Evolutionary conservation across 2,797 vertebrate genomes (phyloP).

Genomic region (Pangasius sanitwongsei): DNA sequence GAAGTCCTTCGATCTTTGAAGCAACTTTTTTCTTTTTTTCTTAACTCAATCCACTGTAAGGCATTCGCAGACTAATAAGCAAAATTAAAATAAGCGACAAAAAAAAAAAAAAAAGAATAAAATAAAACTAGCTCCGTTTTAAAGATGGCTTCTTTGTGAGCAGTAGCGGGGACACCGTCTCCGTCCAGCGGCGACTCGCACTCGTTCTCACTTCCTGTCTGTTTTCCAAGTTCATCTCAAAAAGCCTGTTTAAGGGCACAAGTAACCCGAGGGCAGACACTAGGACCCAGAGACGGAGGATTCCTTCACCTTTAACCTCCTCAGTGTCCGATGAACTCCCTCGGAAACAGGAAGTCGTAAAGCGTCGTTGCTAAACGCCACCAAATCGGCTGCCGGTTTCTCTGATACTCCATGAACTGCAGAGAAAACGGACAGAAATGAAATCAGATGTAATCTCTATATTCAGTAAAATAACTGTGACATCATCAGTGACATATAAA

Average conservation of each 20-base stretch:
- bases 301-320: constrained; percentile 71
- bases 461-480: background rate
- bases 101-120: background rate
- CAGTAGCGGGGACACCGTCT: constrained; percentile 15
- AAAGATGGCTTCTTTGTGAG: constrained; percentile 51
- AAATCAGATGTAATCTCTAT: too few species aligned
- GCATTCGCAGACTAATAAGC: constrained; percentile 29
- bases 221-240: background rate
- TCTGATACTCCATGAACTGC: constrained; percentile 74
- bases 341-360: constrained; percentile 74
- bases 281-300: background rate
- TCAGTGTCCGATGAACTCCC: constrained; percentile 64
- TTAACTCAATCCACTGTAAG: constrained; percentile 40
- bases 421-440: background rate
- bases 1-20: constrained; percentile 2
- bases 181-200: constrained; percentile 35
- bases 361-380: constrained; percentile 74
- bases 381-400: constrained; percentile 71
- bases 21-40: background rate
- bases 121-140: constrained; percentile 11
- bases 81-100: constrained; percentile 7
- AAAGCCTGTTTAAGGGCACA: constrained; percentile 6
- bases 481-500: background rate
- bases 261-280: background rate
- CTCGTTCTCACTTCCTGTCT: constrained; percentile 18